Conservation (phyloP, 2,113 vertebrate genomes). For the Pristiophorus japonicus region DNA sequence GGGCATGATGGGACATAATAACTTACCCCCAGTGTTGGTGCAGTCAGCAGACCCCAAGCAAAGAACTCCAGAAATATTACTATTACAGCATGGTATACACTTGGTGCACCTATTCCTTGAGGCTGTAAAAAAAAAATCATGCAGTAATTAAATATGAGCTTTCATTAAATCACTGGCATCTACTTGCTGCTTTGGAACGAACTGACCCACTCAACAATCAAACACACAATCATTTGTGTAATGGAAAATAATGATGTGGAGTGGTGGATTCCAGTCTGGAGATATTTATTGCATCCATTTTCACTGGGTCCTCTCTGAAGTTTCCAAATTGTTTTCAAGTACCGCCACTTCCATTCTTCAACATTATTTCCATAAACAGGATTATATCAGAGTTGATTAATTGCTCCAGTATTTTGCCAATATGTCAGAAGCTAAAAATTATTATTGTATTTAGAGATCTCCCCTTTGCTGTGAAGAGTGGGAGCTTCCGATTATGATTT, state of each 20-base stretch:
- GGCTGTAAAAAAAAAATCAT: slow-evolving; percentile 54
- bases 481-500: neutral
- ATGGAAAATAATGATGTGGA: neutral
- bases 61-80: slow-evolving; percentile 87
- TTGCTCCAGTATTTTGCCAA: neutral
- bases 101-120: slow-evolving; percentile 82
- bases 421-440: neutral
- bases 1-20: neutral
- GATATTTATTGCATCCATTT: neutral
- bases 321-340: neutral
- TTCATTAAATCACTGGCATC: neutral
- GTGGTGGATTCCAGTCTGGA: neutral
- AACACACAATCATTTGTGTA: neutral
- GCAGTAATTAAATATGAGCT: neutral
- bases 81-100: slow-evolving; percentile 81
- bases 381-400: neutral
- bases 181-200: neutral
- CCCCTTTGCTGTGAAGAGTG: neutral
- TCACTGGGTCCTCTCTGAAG: neutral
- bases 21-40: slow-evolving; percentile 77
- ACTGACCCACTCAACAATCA: neutral
- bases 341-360: neutral
- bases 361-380: neutral
- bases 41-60: slow-evolving; percentile 79
- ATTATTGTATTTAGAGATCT: neutral